These are phyloP conservation scores for Guaruba guarouba DNA, from an alignment of 2,113 vertebrate genomes.

Conservation along the genomic window DNA sequence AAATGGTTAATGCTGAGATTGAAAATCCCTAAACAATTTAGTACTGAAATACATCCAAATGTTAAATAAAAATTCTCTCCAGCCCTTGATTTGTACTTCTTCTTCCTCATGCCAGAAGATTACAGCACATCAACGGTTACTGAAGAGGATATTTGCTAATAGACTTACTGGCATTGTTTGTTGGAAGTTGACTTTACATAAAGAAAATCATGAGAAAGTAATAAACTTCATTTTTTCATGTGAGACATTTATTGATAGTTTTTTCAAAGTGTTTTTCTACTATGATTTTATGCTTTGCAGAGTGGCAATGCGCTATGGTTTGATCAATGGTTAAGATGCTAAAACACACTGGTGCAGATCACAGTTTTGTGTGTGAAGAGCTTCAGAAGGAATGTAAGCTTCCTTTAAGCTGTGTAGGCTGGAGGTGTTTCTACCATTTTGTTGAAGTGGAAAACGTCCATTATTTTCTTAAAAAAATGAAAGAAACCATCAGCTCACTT, in stretches of 20 bases:
- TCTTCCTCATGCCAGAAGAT: not conserved
- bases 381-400: not conserved
- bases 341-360: not conserved
- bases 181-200: not conserved
- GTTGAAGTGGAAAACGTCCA: not conserved
- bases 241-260: not conserved
- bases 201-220: conserved; percentile 8
- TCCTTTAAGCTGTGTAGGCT: not conserved
- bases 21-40: not conserved
- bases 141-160: conserved; percentile 42
- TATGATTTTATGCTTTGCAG: not conserved
- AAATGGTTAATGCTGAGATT: not conserved
- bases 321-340: not conserved
- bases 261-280: not conserved
- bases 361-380: not conserved
- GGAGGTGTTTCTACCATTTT: not conserved
- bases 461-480: not conserved
- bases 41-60: not conserved
- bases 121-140: not conserved
- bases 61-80: not conserved
- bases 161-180: conserved; percentile 33
- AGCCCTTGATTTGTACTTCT: not conserved
- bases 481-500: not conserved
- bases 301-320: not conserved
- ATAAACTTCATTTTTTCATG: not conserved